Evolutionary conservation across 2,797 vertebrate genomes (phyloP).

Genomic region (Cyprinodon diabolis): DNA sequence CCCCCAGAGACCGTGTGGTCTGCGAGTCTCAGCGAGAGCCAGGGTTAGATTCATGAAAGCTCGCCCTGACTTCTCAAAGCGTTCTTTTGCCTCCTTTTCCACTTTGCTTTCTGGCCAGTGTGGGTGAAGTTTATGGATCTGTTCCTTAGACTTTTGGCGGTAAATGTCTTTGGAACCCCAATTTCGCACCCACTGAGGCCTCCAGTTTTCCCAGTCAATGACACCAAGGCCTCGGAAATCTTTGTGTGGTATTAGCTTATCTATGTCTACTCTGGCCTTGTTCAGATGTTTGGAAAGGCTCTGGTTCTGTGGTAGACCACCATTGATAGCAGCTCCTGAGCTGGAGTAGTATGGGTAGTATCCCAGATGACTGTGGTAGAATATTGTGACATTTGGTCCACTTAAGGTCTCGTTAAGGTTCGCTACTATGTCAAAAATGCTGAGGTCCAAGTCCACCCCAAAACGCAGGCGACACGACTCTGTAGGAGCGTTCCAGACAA

Average conservation of each 20-base stretch:
- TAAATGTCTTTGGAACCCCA: conserved; percentile 90
- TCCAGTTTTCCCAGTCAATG: conserved; percentile 94
- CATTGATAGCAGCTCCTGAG: conserved; percentile 80
- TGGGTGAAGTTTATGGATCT: conserved; percentile 83
- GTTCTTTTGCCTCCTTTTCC: conserved; percentile 83
- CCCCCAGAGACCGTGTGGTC: conserved; percentile 87
- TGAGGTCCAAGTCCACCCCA: conserved; percentile 88
- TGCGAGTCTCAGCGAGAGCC: conserved; percentile 81
- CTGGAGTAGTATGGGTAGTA: conserved; percentile 88
- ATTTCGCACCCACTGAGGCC: conserved; percentile 91
- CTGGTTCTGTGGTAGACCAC: conserved; percentile 90
- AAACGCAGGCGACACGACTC: conserved; percentile 86
- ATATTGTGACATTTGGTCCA: conserved; percentile 88
- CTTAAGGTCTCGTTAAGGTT: conserved; percentile 88
- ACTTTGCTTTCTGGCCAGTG: conserved; percentile 86
- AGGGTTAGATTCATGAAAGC: conserved; percentile 88
- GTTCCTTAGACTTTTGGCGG: conserved; percentile 85
- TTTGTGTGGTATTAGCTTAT: conserved; percentile 83
- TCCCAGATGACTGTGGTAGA: conserved; percentile 90
- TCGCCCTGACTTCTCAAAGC: conserved; percentile 86
- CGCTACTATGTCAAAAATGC: conserved; percentile 86
- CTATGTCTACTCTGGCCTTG: conserved; percentile 86
- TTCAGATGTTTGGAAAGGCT: conserved; percentile 86
- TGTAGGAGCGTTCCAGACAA: conserved; percentile 90
- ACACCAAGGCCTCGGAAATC: conserved; percentile 87